Base-by-base conservation (phyloP, 2,888 invertebrate species). In the Agrilus biguttatus region DNA sequence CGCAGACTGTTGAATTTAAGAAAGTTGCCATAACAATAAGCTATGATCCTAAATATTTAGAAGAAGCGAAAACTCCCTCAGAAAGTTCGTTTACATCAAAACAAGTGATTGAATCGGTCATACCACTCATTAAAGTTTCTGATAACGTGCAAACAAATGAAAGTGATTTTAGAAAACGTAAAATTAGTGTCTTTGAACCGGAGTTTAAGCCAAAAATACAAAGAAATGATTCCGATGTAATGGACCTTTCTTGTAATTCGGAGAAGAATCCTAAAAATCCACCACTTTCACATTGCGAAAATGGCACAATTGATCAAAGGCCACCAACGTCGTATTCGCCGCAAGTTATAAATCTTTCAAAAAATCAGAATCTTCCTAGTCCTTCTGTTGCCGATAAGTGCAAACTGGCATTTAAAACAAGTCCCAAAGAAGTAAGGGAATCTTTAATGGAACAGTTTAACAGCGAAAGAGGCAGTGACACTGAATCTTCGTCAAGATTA, bases 211-310 rank as follows among this genome's bases (percentile, higher is more conserved):
- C 46, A 13, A 63, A 62, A 47, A 36, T 60, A 2, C 56, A 53
- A 14, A 56, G 54, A 45, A 53, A 52, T 28, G 63, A 65, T 44
- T 43, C 47, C 2, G 64, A 63, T 50, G 63, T 61, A 7, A 65
- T 65, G 54, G 65, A 65, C 51, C 52, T 65, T 43, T 63, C 65
- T 28, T 28, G 28, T 28, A 28, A 28, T 28, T 28, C 28, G 1
- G 47, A 47, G 17, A 13, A 33, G 4, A 37, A 28, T 14, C 33
- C 28, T 34, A 50, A 50, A 33, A 44, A 33, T 8, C n/a, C 13
- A n/a, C 40, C 33, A 36, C 36, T 36, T 14, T 19, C 33, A 34
- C 7, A 33, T 14, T 10, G 12, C n/a, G 34, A 36, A 2, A 36
- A 42, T 35, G 14, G 36, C 7, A 36, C 10, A 12, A 34, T 28